A percentile compares a stretch with the other conserved stretches of the same genome.
phyloP scores from a whole-genome alignment of 2,888 invertebrate genomes.

The Belgica antarctica region DNA sequence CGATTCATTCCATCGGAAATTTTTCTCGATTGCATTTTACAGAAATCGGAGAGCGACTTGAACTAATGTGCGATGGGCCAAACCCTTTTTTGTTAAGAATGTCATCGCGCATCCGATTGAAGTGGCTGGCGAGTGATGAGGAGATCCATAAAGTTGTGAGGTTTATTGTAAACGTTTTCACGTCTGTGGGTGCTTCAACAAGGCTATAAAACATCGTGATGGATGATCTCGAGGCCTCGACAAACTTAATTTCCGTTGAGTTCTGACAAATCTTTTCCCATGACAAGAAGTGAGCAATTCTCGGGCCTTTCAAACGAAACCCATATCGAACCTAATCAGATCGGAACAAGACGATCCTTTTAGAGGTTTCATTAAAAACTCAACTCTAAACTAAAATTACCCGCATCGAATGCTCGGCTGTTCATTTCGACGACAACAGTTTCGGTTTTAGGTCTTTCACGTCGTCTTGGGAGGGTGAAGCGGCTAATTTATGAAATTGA shows the following conservation, averaged over 20 bases:
- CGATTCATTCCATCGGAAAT: slow-evolving; percentile 26
- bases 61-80: background rate
- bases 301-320: background rate
- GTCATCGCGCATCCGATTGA: background rate
- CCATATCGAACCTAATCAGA: slow-evolving; percentile 6
- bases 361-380: background rate
- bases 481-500: slow-evolving; percentile 39
- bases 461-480: slow-evolving; percentile 39
- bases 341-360: slow-evolving; percentile 22
- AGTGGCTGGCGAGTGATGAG: slow-evolving; percentile 1
- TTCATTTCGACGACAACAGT: slow-evolving; percentile 3
- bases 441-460: background rate
- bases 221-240: background rate
- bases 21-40: slow-evolving; percentile 23
- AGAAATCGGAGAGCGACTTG: background rate
- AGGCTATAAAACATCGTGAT: slow-evolving; percentile 1
- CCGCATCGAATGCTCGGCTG: slow-evolving; percentile 27
- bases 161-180: background rate
- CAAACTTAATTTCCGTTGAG: no score
- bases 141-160: slow-evolving; percentile 18
- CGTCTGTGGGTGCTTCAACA: slow-evolving; percentile 19
- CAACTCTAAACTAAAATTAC: slow-evolving; percentile 33
- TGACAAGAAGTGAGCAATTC: background rate
- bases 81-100: slow-evolving; percentile 29
- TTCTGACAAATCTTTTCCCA: background rate